A percentile compares a stretch with the other conserved stretches of the same genome.
phyloP scores from a whole-genome alignment of 2,113 vertebrate species.

The Phaethornis superciliosus region DNA sequence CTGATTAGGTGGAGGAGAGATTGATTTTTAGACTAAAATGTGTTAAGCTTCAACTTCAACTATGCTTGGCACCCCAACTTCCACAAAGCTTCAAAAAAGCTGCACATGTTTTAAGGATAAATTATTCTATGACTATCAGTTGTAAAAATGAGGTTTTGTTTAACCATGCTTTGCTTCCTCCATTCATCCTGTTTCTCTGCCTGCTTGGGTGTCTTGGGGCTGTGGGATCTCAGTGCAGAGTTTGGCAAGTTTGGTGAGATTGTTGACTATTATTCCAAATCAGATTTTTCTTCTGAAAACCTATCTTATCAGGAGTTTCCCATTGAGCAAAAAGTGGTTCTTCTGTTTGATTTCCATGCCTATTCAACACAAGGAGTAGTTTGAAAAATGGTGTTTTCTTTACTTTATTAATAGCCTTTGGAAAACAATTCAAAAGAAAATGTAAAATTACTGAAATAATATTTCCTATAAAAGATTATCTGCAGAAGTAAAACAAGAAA shows the following conservation, averaged over 20 bases:
- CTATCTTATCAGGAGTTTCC: not conserved
- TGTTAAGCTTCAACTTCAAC: not conserved
- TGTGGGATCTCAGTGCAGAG: not conserved
- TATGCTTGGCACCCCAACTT: rapidly evolving
- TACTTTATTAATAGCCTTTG: conserved; percentile 39
- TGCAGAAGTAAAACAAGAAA: conserved; percentile 32
- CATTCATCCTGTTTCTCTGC: not conserved
- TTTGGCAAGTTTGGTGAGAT: not conserved
- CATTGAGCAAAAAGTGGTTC: not conserved
- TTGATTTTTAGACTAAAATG: not conserved
- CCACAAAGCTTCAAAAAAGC: not conserved
- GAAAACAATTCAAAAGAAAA: conserved; percentile 47
- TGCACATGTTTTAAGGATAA: not conserved
- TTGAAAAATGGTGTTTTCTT: not conserved
- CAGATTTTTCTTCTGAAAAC: not conserved
- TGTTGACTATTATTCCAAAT: not conserved
- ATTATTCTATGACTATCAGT: not conserved
- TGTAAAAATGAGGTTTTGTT: not conserved
- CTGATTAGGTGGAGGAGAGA: not conserved
- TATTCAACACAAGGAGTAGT: not conserved
- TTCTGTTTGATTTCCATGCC: not conserved
- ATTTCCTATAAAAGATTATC: conserved; percentile 37
- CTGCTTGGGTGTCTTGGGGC: not conserved
- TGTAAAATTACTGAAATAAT: conserved; percentile 41
- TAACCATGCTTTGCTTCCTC: not conserved